phyloP scores from a whole-genome alignment of 2,888 invertebrate genomes.

The Hipparchia semele region DNA sequence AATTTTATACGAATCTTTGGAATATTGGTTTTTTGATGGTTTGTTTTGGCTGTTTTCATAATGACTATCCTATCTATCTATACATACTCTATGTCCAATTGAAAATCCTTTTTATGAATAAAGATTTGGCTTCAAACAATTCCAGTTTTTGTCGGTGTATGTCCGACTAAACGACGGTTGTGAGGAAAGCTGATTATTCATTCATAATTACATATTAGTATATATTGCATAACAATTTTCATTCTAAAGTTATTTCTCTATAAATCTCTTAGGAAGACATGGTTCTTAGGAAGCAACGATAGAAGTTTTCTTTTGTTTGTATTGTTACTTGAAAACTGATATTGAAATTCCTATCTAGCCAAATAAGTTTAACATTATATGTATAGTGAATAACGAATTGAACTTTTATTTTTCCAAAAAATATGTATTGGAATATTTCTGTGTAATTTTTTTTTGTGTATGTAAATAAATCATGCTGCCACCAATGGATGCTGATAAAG shows the following conservation, averaged over 20 bases:
- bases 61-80: not conserved
- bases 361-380: not conserved
- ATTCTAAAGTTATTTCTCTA: not conserved
- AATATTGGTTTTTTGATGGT: constrained; percentile 59
- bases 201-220: not conserved
- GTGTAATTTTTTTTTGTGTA: too few species aligned
- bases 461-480: not conserved
- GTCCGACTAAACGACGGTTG: not conserved
- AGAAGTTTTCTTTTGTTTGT: not conserved
- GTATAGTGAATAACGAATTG: too few species aligned
- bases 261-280: not conserved
- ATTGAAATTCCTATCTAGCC: not conserved
- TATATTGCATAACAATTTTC: not conserved
- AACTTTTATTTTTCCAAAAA: too few species aligned
- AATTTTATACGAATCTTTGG: constrained; percentile 58
- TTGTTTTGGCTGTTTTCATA: constrained; percentile 30
- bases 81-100: not conserved
- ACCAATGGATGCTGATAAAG: not conserved
- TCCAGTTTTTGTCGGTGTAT: not conserved
- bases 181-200: not conserved
- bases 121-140: not conserved
- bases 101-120: not conserved
- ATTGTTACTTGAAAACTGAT: not conserved
- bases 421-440: too few species aligned
- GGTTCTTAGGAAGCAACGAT: not conserved